Base-by-base conservation (phyloP, 2,888 invertebrate species). In the Parascotia fuliginaria region DNA sequence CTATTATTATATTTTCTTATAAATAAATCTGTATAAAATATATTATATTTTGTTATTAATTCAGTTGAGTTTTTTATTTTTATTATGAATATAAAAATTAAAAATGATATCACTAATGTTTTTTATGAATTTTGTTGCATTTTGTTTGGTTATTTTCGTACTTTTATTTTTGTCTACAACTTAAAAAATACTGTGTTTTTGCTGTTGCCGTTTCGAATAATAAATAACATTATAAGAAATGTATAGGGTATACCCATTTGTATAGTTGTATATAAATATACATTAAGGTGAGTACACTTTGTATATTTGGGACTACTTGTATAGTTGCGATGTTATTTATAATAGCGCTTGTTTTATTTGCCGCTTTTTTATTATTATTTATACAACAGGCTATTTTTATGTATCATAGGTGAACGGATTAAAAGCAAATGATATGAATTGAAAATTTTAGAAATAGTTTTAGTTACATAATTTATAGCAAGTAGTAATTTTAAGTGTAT, bases 291-390 rank as follows among this genome's bases (percentile, higher is more conserved):
- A 68, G 68, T 68, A 59, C 56, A 54, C 11, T 60, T 64, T 62
- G 32, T 42, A 39, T 65, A 51, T 7, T 29, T 68, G 65, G 60
- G 62, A 50, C 36, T 60, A 32, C 29, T 43, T 65, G 55, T 60
- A 64, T 68, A 56, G 61, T 52, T 50, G 77, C 79, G 54, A 76
- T 79, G 77, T 77, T 31, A 68, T 53, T 63, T 69, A 65, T 52
- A 56, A 71, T 79, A 77, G 73, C 42, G 89, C 89, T 88, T 86
- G 42, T 73, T 82, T 88, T 66, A 73, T 79, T 88, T 90, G 89
- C 89, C 46, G 89, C 89, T 87, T 87, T 56, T 81, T 70, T 77
- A 76, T 71, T 51, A 60, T 77, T 84, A 75, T 42, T 59, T 49
- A 68, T 60, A 56, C 55, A 54, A 58, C 43, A 42, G 62, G 67